Evolutionary conservation across 2,888 invertebrate genomes (phyloP), one percentile per base, ranked within the genome.

Genomic region (Lycocerus yunnanus): DNA sequence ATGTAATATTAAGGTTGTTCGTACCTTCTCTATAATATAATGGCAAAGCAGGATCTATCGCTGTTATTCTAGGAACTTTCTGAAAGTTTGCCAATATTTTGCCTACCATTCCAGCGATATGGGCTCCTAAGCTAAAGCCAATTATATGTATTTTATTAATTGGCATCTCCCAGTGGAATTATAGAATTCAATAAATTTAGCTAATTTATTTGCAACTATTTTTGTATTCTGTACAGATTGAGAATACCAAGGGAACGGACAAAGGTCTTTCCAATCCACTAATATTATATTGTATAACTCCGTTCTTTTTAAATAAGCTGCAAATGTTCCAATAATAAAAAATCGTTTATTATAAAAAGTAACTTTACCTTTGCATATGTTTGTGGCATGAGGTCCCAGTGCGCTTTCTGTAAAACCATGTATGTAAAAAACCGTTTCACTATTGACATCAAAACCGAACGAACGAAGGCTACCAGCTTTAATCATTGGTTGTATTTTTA

Each of bases 391-490:
- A 43, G n/a, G n/a, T 13, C 69, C 61, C 9, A 27, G n/a, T 18
- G n/a, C 63, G 6, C 63, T 24, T 14, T 70, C 69, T 0, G 69
- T 43, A 18, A 70, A 70, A 15, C 69, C 69, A 16, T 70, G 69
- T 15, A 63, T 61, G 43, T 70, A 70, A n/a, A 70, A 6, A 13
- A 70, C n/a, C 4, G 69, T 70, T 61, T 20, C 15, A 10, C 8
- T 8, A 10, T 61, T 14, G 1, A 8, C 65, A 13, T 70, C 43
- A 43, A 70, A n/a, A 1, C 69, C 69, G 14, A 63, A 14, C 9
- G 21, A 15, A 43, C 63, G 61, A 9, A 70, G 43, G 4, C 18
- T 18, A 4, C 69, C 69, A n/a, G 15, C 8, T 70, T 70, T 58
- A 4, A 13, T 15, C 16, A 14, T 16, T 14, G 20, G 11, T 14